These are phyloP conservation scores for Drosophila truncata DNA, from an alignment of 1,140 invertebrate species.

Conservation along the genomic window DNA sequence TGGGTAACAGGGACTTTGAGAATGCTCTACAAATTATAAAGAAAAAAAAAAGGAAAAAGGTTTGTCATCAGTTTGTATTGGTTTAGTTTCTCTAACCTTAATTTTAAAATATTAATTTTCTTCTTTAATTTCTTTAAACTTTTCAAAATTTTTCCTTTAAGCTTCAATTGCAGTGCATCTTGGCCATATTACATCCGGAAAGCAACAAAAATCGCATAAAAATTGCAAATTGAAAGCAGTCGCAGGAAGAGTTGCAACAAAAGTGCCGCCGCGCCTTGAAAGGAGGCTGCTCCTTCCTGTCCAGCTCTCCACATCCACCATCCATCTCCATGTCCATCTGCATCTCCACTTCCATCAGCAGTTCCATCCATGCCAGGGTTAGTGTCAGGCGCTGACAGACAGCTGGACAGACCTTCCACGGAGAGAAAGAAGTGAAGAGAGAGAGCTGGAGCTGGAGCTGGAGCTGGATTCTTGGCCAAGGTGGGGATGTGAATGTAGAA, in stretches of 20 bases:
- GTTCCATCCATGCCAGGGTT: slow-evolving; percentile 28
- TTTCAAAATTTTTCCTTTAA: background rate
- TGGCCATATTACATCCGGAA: slow-evolving; percentile 27
- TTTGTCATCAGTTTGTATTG: background rate
- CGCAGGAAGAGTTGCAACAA: slow-evolving; percentile 48
- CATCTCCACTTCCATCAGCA: slow-evolving; percentile 36
- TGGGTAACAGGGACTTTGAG: background rate
- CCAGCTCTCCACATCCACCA: slow-evolving; percentile 6
- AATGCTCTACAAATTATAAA: background rate
- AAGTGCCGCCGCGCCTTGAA: slow-evolving; percentile 55
- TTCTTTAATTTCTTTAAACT: background rate
- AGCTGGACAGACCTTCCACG: slow-evolving; percentile 33
- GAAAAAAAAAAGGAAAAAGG: background rate
- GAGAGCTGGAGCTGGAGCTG: slow-evolving; percentile 8
- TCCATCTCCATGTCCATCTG: slow-evolving; percentile 22
- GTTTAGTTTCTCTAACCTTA: no score
- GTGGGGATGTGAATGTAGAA: background rate
- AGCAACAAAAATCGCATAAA: slow-evolving; percentile 77
- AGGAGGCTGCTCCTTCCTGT: slow-evolving; percentile 10
- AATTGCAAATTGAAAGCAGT: slow-evolving; percentile 66
- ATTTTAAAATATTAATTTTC: background rate
- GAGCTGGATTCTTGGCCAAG: slow-evolving; percentile 12
- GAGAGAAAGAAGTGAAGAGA: slow-evolving; percentile 6
- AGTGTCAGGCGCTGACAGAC: slow-evolving; percentile 67
- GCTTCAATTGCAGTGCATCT: slow-evolving; percentile 20